Evolutionary conservation across 2,888 invertebrate species (phyloP).

Genomic region (Mycalesis mineus): DNA sequence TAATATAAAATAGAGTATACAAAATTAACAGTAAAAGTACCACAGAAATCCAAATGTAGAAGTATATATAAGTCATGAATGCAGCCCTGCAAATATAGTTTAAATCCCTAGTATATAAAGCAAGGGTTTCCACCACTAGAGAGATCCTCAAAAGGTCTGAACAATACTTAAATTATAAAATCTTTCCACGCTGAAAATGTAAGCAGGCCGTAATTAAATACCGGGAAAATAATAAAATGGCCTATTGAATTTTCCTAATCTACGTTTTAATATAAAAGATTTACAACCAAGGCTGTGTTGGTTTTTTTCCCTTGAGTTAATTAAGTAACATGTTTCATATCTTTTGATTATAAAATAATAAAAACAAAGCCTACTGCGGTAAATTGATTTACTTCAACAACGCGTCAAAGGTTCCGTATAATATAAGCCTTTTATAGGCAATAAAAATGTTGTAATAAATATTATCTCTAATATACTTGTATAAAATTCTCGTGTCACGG

Average conservation of each 20-base stretch:
- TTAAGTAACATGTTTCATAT: conserved; percentile 1
- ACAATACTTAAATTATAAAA: no score
- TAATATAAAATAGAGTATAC: no score
- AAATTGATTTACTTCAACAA: not conserved
- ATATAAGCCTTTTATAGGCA: not conserved
- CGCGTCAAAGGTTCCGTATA: not conserved
- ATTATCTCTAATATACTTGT: no score
- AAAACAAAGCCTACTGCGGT: not conserved
- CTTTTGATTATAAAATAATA: not conserved
- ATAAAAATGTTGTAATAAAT: no score
- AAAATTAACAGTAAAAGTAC: no score
- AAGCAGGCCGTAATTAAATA: not conserved
- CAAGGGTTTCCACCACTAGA: no score
- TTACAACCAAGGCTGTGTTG: not conserved
- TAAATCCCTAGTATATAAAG: no score
- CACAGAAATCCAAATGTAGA: no score
- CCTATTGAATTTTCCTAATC: not conserved
- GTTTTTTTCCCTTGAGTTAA: not conserved
- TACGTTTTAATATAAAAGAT: not conserved
- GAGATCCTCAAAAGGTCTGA: no score
- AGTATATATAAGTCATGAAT: no score
- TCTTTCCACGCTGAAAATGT: not conserved
- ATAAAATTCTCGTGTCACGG: no score
- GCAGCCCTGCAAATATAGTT: no score
- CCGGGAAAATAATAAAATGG: not conserved